These are phyloP conservation scores for Ictalurus punctatus DNA, from an alignment of 2,113 vertebrate genomes.

Conservation along the genomic window DNA sequence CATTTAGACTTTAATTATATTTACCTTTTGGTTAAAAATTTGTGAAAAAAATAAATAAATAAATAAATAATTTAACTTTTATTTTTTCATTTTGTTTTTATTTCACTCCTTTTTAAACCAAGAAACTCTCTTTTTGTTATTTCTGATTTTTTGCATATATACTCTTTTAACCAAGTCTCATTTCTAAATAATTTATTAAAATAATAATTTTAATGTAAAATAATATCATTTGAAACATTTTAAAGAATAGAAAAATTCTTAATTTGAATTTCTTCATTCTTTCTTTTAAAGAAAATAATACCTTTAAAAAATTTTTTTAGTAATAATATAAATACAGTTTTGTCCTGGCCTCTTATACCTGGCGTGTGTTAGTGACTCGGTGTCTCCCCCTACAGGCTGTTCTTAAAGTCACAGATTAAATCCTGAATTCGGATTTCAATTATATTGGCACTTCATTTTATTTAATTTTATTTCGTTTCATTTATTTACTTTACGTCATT, in stretches of 20 bases:
- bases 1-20: not conserved
- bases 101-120: not conserved
- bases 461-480: not conserved
- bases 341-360: too few species aligned
- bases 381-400: not conserved
- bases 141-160: not conserved
- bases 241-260: not conserved
- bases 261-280: not conserved
- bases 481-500: not conserved
- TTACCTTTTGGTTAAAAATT: not conserved
- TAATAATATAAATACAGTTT: not conserved
- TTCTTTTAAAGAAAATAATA: not conserved
- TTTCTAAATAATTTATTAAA: not conserved
- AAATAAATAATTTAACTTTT: too few species aligned
- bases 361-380: not conserved
- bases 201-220: too few species aligned
- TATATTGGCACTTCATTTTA: not conserved
- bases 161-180: not conserved
- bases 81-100: not conserved
- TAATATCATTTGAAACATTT: not conserved
- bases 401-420: not conserved
- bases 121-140: not conserved
- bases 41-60: too few species aligned
- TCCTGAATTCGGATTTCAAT: not conserved
- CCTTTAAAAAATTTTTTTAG: not conserved